Evolutionary conservation across 2,797 vertebrate species (phyloP).

Genomic region (Anguilla marmorata): DNA sequence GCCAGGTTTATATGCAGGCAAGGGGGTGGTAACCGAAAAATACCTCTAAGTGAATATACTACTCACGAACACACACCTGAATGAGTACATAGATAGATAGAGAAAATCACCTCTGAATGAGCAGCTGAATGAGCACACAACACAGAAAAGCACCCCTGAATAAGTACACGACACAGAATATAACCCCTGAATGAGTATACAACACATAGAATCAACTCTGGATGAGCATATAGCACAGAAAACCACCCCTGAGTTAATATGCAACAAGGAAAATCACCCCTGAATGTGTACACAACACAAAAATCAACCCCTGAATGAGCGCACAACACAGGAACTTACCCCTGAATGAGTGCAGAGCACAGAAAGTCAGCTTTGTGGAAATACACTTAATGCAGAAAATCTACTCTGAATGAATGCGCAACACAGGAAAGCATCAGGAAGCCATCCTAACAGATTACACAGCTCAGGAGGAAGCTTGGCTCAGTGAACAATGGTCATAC

Average conservation of each 20-base stretch:
- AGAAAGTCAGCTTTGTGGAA: slow-evolving; percentile 37
- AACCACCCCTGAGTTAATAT: slow-evolving; percentile 53
- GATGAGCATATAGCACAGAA: neutral
- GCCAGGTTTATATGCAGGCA: neutral
- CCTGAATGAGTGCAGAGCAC: slow-evolving; percentile 57
- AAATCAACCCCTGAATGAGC: neutral
- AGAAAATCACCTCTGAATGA: slow-evolving; percentile 26
- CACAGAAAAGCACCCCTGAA: slow-evolving; percentile 27
- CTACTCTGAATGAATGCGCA: neutral
- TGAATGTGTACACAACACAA: slow-evolving; percentile 36
- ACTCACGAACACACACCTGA: neutral
- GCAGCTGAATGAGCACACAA: neutral
- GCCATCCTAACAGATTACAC: slow-evolving; percentile 44
- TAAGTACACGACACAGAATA: slow-evolving; percentile 41
- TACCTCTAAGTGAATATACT: neutral
- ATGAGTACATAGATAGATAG: slow-evolving; percentile 63
- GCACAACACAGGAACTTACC: neutral
- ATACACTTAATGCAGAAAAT: slow-evolving; percentile 17
- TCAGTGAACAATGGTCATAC: slow-evolving; percentile 34
- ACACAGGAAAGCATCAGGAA: slow-evolving; percentile 59
- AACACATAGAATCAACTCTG: slow-evolving; percentile 26
- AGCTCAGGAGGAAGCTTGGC: slow-evolving; percentile 40
- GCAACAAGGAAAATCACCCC: slow-evolving; percentile 43
- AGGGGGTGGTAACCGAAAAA: slow-evolving; percentile 39
- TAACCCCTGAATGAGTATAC: neutral